Percentiles rank a stretch among this genome's conserved stretches.
phyloP scores from a whole-genome alignment of 2,888 invertebrate genomes.

The Acrocyrtus sp. region DNA sequence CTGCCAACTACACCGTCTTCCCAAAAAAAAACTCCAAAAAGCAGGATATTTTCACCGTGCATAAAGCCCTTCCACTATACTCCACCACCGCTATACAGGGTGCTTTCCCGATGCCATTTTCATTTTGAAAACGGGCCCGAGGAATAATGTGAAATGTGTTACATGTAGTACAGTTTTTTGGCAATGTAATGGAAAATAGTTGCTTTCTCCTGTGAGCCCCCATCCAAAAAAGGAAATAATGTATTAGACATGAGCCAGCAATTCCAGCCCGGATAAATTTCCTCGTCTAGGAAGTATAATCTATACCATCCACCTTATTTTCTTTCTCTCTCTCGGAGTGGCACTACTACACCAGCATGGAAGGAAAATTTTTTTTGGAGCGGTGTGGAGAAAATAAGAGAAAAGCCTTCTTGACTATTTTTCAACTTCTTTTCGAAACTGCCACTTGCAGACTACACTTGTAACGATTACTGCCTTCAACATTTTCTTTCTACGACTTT shows the following conservation, averaged over 20 bases:
- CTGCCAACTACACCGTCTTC: constrained; percentile 9
- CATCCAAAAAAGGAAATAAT: constrained; percentile 22
- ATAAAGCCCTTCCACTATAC: too few species aligned
- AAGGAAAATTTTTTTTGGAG: constrained; percentile 39
- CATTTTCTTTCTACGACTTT: constrained; percentile 46
- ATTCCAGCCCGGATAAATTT: constrained; percentile 47
- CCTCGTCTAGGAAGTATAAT: constrained; percentile 45
- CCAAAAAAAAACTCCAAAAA: too few species aligned
- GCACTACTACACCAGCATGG: too few species aligned
- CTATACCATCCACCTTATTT: too few species aligned
- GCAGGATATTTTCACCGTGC: too few species aligned
- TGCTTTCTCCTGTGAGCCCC: constrained; percentile 19
- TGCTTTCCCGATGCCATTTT: constrained; percentile 7
- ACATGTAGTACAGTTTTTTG: constrained; percentile 22
- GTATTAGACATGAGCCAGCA: constrained; percentile 41
- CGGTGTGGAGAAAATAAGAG: constrained; percentile 17
- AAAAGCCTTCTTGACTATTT: constrained; percentile 32
- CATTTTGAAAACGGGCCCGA: constrained; percentile 27
- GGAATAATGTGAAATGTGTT: constrained; percentile 33
- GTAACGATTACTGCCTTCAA: constrained; percentile 47
- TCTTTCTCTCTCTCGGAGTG: too few species aligned
- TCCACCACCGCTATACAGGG: not conserved
- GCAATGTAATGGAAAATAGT: constrained; percentile 39
- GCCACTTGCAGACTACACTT: constrained; percentile 50
- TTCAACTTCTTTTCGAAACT: constrained; percentile 41